Evolutionary conservation across 2,113 vertebrate species (phyloP), one percentile per base, ranked within the genome.

Genomic region (Merops nubicus): DNA sequence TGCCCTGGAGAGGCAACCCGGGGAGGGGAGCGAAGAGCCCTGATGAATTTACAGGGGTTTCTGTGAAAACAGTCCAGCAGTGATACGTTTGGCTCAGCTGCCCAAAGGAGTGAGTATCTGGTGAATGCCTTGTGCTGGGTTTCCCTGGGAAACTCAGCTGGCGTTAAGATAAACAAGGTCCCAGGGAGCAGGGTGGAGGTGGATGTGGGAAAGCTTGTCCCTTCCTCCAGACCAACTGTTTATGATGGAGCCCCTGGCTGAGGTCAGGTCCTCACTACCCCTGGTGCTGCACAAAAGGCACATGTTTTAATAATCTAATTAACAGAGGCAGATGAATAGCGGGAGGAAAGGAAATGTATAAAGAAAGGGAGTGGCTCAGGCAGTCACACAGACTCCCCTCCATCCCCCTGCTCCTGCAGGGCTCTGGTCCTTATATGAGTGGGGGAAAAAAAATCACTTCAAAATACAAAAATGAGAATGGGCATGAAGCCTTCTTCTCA

Each of bases 131-230:
- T 53, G 72, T 36, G 47, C 76, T 26, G 83, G 56, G 79, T 86
- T 96, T 95, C 85, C 68, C 93, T 85, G 91, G 88, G 91, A 94
- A 95, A 89, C 76, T 94, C 92, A 75, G 88, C 76, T 92, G 76
- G 82, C 1, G 5, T 88, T 57, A 38, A 86, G 75, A 93, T 77
- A 95, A 94, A 84, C 72, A 85, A 79, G 85, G 56, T 95, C 78
- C 26, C 60, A 19, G 82, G 75, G 93, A 84, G 75, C 79, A 84
- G 76, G 83, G 76, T 45, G 88, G 85, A 94, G 64, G 60, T 88
- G 64, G 68, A 60, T 14, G 54, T 4, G 15, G 38, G 62, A 73
- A 73, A 84, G 3, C 29, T 88, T 5, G 0, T 70, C 82, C 67
- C 50, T 62, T 95, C 75, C 85, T 91, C 47, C 53, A n/a, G 25